phyloP scores from a whole-genome alignment of 2,888 invertebrate species.

The Leptopilina drosophilae region DNA sequence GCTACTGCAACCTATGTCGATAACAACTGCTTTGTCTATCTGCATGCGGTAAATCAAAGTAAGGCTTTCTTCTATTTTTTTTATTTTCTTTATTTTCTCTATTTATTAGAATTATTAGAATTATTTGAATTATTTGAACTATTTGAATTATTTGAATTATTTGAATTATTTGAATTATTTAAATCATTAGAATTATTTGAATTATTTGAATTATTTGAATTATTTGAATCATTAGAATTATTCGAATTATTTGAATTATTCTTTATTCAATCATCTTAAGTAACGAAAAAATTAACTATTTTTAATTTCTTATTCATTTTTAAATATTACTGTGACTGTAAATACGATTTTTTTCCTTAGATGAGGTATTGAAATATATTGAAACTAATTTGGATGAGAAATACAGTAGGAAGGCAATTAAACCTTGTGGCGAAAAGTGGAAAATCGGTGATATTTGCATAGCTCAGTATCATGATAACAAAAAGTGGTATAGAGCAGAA shows the following conservation, averaged over 20 bases:
- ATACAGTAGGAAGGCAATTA: background rate
- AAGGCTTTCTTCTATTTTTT: constrained; percentile 36
- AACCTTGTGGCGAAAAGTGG: background rate
- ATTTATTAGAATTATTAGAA: no score
- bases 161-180: no score
- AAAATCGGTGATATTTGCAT: constrained; percentile 83
- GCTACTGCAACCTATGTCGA: constrained; percentile 83
- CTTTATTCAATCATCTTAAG: background rate
- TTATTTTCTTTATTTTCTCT: constrained; percentile 43
- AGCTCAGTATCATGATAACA: constrained; percentile 83
- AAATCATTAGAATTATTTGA: no score
- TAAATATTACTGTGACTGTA: background rate
- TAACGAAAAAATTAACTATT: background rate
- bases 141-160: no score
- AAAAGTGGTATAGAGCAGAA: constrained; percentile 85
- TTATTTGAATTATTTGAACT: no score
- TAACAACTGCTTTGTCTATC: constrained; percentile 75
- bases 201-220: background rate
- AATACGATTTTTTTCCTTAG: background rate
- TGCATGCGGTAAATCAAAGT: constrained; percentile 71
- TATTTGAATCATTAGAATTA: no score
- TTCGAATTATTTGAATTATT: background rate
- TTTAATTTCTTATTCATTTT: background rate
- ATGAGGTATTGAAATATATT: background rate
- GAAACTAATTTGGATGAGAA: background rate